Base-by-base conservation (phyloP, 2,888 invertebrate genomes). In the Junonia oenone region DNA sequence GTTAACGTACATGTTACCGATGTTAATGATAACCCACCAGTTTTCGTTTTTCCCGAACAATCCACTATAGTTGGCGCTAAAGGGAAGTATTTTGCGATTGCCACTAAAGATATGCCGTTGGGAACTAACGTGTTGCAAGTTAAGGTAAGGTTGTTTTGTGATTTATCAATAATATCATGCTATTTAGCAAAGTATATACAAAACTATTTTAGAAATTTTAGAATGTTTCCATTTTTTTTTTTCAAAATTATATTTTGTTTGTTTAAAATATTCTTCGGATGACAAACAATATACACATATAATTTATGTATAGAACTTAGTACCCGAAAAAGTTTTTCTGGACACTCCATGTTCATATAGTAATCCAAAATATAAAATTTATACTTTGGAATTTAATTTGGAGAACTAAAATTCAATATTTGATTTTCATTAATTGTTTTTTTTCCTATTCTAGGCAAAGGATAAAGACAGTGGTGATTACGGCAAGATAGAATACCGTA, bases 1-100 rank as follows among this genome's bases (percentile, higher is more conserved):
- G 93, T 98, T 0, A 94, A 95, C 62, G 93, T 98, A 0, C 94
- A 95, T 62, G 94, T 98, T 0, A 89, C 93, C 0, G 98, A 98
- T 76, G 93, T 96, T 0, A 98, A 98, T 75, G 98, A 98, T 75
- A 98, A 98, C 76, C 91, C 92, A 0, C 98, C 98, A 0, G 91
- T 93, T 66, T 98, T 98, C 75, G 81, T 94, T 0, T 95, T 94
- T 68, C 94, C 95, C 0, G 92, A 92, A 11, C 81, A 90, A 51
- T 84, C 85, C 0, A 85, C 90, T 0, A 87, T 91, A 45, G 83
- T 88, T 2, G 91, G 90, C 0, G 92, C 92, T 9, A 92, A 92
- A 50, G 93, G 92, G 52, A 94, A 95, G 49, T 97, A 96, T 77
- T 96, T 95, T 69, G 95, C 95, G 0, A 95, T 97, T 0, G 92